These are phyloP conservation scores for Stenolophus ochropezus DNA, from an alignment of 2,888 invertebrate genomes.

Conservation along the genomic window DNA sequence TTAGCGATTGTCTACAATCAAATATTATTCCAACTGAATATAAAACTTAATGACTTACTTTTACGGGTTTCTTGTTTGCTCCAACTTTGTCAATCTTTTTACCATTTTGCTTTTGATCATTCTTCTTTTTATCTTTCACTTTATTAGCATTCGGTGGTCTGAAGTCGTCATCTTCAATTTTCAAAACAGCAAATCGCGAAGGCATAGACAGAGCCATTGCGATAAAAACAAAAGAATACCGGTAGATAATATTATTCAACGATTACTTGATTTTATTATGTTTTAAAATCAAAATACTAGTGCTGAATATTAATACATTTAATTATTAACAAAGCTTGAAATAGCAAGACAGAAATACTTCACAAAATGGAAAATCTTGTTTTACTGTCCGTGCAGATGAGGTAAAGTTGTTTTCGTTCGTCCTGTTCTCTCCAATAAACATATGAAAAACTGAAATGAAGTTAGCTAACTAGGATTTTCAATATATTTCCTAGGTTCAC, in stretches of 20 bases:
- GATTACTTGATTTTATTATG: no score
- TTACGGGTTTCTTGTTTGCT: constrained; percentile 62
- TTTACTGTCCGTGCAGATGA: no score
- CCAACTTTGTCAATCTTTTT: constrained; percentile 68
- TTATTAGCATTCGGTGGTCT: constrained; percentile 73
- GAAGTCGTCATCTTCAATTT: constrained; percentile 83
- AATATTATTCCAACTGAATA: background rate
- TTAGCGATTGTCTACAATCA: constrained; percentile 58
- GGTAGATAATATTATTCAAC: constrained; percentile 7
- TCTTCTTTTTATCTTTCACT: constrained; percentile 69
- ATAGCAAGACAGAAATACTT: no score
- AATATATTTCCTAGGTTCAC: background rate
- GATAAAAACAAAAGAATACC: constrained; percentile 30
- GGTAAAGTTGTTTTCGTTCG: constrained; percentile 18
- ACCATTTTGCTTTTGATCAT: constrained; percentile 62
- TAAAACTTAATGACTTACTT: constrained; percentile 38
- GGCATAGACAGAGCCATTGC: constrained; percentile 80
- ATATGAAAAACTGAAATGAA: background rate
- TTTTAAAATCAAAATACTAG: no score
- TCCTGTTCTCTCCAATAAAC: background rate
- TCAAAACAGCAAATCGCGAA: constrained; percentile 84
- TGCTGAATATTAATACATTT: no score
- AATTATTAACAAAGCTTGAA: no score
- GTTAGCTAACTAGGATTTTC: background rate
- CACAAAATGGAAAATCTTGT: no score